These are phyloP conservation scores for Beaufortia kweichowensis DNA, from an alignment of 2,113 vertebrate species.

Conservation along the genomic window DNA sequence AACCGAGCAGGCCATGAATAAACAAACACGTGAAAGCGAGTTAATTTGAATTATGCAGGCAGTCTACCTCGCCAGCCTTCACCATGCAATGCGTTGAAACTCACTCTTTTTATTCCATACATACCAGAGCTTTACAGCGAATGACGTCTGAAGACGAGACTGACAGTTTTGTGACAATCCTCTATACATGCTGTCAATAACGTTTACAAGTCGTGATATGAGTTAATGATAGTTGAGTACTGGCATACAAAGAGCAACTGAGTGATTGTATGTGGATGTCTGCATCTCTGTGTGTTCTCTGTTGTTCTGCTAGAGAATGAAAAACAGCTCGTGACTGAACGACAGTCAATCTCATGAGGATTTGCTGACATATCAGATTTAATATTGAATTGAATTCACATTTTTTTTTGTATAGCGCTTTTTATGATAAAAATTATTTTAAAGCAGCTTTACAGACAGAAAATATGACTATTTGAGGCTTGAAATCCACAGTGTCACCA, in stretches of 20 bases:
- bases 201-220: neutral
- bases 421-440: no score
- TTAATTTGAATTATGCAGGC: neutral
- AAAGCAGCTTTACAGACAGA: no score
- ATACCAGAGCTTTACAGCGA: constrained; percentile 1
- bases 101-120: constrained; percentile 7
- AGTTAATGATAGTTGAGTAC: neutral
- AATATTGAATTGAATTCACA: no score
- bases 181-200: neutral
- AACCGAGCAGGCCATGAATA: constrained; percentile 1
- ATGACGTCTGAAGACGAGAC: neutral
- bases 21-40: neutral
- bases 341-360: no score
- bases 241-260: neutral
- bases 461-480: no score
- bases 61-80: neutral
- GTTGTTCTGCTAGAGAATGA: neutral
- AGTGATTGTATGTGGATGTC: neutral
- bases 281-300: neutral
- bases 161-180: neutral
- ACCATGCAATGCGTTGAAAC: neutral
- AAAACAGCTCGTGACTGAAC: neutral
- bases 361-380: neutral
- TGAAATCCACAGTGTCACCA: neutral
- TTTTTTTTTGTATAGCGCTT: no score